Percentiles rank a stretch among this genome's conserved stretches.
These are phyloP conservation scores for Solenodon paradoxus DNA, from an alignment of 2,113 vertebrate genomes.

Conservation along the genomic window DNA sequence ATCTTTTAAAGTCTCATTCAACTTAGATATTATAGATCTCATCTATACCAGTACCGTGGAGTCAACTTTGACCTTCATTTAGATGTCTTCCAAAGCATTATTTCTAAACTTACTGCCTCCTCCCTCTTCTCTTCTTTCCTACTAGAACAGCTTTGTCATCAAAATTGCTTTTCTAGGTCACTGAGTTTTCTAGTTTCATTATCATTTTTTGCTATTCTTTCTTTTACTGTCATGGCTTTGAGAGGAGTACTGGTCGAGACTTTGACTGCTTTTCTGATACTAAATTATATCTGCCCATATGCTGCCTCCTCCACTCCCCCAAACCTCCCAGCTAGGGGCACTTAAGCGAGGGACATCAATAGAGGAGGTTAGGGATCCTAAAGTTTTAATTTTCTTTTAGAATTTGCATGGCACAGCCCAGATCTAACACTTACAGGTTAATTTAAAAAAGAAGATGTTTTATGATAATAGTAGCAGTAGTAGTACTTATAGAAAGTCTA, in stretches of 20 bases:
- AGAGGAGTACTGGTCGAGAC: background rate
- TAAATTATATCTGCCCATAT: background rate
- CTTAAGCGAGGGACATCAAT: background rate
- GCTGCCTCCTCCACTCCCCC: background rate
- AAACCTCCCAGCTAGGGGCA: background rate
- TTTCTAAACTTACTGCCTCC: background rate
- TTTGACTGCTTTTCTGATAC: background rate
- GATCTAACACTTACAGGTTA: background rate
- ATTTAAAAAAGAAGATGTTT: slow-evolving; percentile 29
- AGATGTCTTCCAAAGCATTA: background rate
- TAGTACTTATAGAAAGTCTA: background rate
- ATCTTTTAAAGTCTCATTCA: background rate
- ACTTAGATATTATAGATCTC: background rate
- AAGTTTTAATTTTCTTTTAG: slow-evolving; percentile 8
- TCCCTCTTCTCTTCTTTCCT: background rate
- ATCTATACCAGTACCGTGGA: background rate
- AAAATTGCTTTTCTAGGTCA: background rate
- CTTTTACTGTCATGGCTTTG: background rate
- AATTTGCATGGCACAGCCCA: background rate
- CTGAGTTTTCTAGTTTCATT: background rate
- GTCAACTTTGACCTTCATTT: slow-evolving; percentile 31
- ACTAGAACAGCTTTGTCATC: background rate
- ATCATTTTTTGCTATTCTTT: background rate
- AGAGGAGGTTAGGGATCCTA: background rate
- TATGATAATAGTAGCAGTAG: background rate